phyloP scores from a whole-genome alignment of 53 echinoderm and acorn worm genomes.

The Glandiceps talaboti region DNA sequence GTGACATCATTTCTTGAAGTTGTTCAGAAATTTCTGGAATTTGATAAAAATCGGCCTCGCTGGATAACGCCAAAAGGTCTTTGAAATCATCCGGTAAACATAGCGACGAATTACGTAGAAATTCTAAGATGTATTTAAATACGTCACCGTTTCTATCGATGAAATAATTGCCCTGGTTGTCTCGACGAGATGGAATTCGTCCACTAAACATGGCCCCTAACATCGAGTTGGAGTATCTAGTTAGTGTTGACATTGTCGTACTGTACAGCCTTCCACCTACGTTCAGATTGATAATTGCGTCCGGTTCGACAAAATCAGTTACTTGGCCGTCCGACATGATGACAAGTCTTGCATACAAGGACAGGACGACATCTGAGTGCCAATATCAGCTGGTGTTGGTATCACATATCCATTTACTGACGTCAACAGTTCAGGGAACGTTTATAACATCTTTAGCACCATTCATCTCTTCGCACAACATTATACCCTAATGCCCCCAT shows the following conservation, averaged over 20 bases:
- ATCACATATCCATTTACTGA: no score
- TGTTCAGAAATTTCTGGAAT: not conserved
- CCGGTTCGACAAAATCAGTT: no score
- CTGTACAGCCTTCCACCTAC: constrained; percentile 13
- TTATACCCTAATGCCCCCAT: no score
- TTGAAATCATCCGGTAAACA: not conserved
- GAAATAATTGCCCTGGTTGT: constrained; percentile 16
- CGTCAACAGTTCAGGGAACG: no score
- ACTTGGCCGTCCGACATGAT: no score
- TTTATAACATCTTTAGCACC: no score
- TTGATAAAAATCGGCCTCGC: not conserved
- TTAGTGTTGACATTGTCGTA: constrained; percentile 10
- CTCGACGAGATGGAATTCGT: constrained; percentile 11
- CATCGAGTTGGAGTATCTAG: constrained; percentile 27
- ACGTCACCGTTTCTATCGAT: constrained; percentile 30
- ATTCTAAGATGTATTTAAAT: constrained; percentile 30
- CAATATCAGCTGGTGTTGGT: no score
- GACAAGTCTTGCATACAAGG: no score
- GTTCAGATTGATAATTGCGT: constrained; percentile 4
- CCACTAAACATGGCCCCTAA: constrained; percentile 28
- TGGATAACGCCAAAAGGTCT: not conserved
- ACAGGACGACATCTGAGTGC: no score
- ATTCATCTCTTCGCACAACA: no score
- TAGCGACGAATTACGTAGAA: constrained; percentile 15
- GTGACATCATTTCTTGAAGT: not conserved